phyloP scores from a whole-genome alignment of 2,113 vertebrate genomes.

The Pseudopipra pipra region DNA sequence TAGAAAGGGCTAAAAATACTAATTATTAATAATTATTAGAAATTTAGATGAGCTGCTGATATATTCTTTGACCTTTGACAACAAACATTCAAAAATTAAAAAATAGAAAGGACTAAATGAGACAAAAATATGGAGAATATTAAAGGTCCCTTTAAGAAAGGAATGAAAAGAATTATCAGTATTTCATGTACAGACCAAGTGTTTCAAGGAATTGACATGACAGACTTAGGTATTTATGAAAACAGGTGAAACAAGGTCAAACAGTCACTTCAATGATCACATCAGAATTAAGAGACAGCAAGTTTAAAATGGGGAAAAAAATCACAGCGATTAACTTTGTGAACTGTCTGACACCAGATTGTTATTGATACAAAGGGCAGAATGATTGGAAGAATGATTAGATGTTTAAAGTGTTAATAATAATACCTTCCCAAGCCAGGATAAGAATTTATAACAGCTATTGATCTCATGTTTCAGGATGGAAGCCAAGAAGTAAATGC shows the following conservation, averaged over 20 bases:
- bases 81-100: background rate
- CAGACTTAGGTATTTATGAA: background rate
- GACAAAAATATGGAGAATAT: background rate
- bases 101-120: background rate
- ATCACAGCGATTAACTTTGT: background rate
- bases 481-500: background rate
- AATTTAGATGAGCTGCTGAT: background rate
- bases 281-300: background rate
- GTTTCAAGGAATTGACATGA: slow-evolving; percentile 6
- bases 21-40: background rate
- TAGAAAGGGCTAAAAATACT: background rate
- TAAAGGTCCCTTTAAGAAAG: background rate
- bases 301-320: background rate
- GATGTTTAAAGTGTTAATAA: slow-evolving; percentile 4
- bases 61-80: background rate
- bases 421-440: background rate
- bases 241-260: slow-evolving; percentile 35
- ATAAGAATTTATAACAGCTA: background rate
- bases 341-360: background rate
- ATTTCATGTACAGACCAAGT: background rate
- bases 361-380: background rate
- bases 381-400: background rate
- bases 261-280: background rate
- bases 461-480: background rate
- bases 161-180: slow-evolving; percentile 6